Conservation (phyloP, 2,797 vertebrate species). For the Siniperca undulata region DNA sequence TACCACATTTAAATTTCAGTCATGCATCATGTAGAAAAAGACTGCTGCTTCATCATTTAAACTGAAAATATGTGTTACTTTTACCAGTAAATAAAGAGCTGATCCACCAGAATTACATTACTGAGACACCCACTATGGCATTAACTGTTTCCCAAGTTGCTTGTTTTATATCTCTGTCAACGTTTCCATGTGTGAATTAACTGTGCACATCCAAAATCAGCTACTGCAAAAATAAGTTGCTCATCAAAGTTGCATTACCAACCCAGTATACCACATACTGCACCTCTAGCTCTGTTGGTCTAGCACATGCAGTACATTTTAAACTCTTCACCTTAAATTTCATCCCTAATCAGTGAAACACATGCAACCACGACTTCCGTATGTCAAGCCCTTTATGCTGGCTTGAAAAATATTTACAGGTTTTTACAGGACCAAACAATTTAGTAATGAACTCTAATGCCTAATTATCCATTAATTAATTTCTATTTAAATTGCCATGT, state of each 20-base stretch:
- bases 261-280: neutral
- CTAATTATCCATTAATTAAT: constrained; percentile 4
- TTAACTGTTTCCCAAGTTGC: neutral
- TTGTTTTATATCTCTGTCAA: neutral
- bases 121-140: neutral
- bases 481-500: neutral
- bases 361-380: neutral
- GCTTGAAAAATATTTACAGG: neutral
- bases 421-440: neutral
- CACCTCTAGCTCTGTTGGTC: neutral
- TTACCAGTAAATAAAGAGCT: neutral
- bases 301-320: neutral
- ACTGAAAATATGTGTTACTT: neutral
- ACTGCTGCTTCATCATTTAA: neutral
- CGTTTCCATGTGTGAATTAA: neutral
- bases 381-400: neutral
- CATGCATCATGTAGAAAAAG: neutral
- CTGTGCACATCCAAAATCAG: neutral
- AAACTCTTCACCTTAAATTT: neutral
- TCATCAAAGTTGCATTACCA: constrained; percentile 15
- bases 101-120: neutral
- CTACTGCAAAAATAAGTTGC: neutral
- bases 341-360: neutral
- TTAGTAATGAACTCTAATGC: neutral
- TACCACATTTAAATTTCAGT: constrained; percentile 3